phyloP scores from a whole-genome alignment of 1,140 invertebrate genomes.

The Potamilus streckersoni region DNA sequence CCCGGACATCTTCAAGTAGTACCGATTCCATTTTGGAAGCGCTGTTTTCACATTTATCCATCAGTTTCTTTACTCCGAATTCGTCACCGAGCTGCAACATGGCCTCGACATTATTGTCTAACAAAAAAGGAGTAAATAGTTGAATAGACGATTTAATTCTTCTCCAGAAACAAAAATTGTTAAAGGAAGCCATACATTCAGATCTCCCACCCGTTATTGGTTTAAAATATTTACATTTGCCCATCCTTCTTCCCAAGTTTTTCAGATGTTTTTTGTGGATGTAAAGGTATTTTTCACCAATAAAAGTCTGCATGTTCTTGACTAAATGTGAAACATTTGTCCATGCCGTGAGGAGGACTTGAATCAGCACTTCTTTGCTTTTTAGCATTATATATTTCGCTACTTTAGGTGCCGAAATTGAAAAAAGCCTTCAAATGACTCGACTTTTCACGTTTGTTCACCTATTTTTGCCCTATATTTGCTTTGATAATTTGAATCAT shows the following conservation, averaged over 20 bases:
- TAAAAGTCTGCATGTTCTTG: too few relatives aligned
- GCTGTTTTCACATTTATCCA: slow-evolving; percentile 23
- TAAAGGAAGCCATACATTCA: not conserved
- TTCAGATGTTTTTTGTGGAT: not conserved
- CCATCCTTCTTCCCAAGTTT: not conserved
- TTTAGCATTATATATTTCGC: too few relatives aligned
- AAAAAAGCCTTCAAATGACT: too few relatives aligned
- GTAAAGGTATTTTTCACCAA: too few relatives aligned
- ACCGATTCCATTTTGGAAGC: slow-evolving; percentile 22
- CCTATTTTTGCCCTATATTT: too few relatives aligned
- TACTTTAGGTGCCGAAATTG: too few relatives aligned
- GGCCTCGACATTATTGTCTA: slow-evolving; percentile 14
- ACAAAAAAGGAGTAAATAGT: slow-evolving; percentile 2
- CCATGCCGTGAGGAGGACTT: too few relatives aligned
- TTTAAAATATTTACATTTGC: not conserved
- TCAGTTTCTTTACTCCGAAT: slow-evolving; percentile 13
- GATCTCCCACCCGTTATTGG: not conserved
- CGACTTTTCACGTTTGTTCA: too few relatives aligned
- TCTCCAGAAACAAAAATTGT: not conserved
- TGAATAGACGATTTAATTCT: not conserved
- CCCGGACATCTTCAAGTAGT: slow-evolving; percentile 21
- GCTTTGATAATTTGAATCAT: too few relatives aligned
- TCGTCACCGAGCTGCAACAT: slow-evolving; percentile 19
- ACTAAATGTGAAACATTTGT: too few relatives aligned
- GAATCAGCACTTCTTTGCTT: too few relatives aligned